Percentiles rank a stretch among this genome's conserved stretches.
Evolutionary conservation across 2,113 vertebrate genomes (phyloP).

Genomic region (Gambusia affinis): DNA sequence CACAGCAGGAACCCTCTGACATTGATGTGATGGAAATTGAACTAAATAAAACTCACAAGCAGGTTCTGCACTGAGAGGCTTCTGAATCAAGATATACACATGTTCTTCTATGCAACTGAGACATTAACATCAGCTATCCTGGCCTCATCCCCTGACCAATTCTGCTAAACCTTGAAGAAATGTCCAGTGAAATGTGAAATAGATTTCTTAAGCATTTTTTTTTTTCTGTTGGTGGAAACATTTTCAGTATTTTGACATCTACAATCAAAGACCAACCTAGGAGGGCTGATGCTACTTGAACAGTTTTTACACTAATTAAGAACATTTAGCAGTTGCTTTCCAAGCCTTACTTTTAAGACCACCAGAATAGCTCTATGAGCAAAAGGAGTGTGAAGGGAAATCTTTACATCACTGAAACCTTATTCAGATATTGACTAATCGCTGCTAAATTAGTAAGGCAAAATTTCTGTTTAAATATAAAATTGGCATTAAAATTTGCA

Average conservation of each 20-base stretch:
- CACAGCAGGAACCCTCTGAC: neutral
- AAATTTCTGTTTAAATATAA: neutral
- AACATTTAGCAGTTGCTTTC: slow-evolving; percentile 48
- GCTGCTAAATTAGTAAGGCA: slow-evolving; percentile 40
- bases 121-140: slow-evolving; percentile 9
- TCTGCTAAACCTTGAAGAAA: slow-evolving; percentile 11
- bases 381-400: slow-evolving; percentile 10
- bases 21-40: slow-evolving; percentile 34
- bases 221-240: slow-evolving; percentile 20
- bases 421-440: slow-evolving; percentile 52
- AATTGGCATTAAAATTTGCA: slow-evolving; percentile 25
- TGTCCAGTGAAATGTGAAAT: slow-evolving; percentile 10
- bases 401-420: slow-evolving; percentile 55
- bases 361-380: slow-evolving; percentile 33
- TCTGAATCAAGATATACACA: neutral
- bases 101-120: neutral
- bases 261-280: slow-evolving; percentile 47
- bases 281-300: slow-evolving; percentile 45
- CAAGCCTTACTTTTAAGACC: slow-evolving; percentile 29
- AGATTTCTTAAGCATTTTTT: slow-evolving; percentile 7
- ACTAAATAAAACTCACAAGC: slow-evolving; percentile 18
- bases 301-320: slow-evolving; percentile 51
- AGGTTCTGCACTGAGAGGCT: slow-evolving; percentile 5
- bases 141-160: slow-evolving; percentile 5
- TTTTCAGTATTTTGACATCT: slow-evolving; percentile 40